Conservation (phyloP, 2,888 invertebrate species). For the Eupithecia centaureata region DNA sequence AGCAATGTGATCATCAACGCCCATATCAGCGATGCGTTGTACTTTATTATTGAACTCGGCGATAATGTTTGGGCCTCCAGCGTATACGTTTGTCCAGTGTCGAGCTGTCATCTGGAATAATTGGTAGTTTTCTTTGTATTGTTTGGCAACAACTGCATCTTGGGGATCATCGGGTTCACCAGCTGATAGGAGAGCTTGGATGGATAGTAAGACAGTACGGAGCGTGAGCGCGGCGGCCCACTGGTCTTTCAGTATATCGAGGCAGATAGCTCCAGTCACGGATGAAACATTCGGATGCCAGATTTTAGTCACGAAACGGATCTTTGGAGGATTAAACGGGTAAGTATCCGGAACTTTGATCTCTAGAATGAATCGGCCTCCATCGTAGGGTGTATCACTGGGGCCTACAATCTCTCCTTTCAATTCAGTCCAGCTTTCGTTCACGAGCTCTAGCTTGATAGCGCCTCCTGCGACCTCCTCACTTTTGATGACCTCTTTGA, state of each 20-base stretch:
- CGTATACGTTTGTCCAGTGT: constrained; percentile 98
- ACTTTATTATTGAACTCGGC: constrained; percentile 95
- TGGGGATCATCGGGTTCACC: constrained; percentile 97
- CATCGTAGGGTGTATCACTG: constrained; percentile 99
- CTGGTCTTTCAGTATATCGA: constrained; percentile 99
- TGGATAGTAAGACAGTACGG: constrained; percentile 95
- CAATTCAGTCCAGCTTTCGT: constrained; percentile 96
- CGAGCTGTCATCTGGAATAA: constrained; percentile 95
- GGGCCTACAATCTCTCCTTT: constrained; percentile 98
- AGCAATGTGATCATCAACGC: constrained; percentile 94
- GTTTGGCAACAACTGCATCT: constrained; percentile 98
- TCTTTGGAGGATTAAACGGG: constrained; percentile 99
- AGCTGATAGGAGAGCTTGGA: constrained; percentile 96
- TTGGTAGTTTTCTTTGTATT: constrained; percentile 94
- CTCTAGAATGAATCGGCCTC: constrained; percentile 96
- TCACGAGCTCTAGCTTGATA: constrained; percentile 94
- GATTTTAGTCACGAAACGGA: constrained; percentile 98
- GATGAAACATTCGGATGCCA: constrained; percentile 99
- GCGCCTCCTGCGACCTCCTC: constrained; percentile 92
- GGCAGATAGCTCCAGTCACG: constrained; percentile 98
- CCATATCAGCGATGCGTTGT: constrained; percentile 95
- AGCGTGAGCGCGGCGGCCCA: constrained; percentile 99
- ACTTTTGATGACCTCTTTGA: constrained; percentile 34
- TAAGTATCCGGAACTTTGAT: constrained; percentile 99
- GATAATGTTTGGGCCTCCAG: constrained; percentile 86